Evolutionary conservation across 2,888 invertebrate genomes (phyloP).

Genomic region (Lysandra coridon): DNA sequence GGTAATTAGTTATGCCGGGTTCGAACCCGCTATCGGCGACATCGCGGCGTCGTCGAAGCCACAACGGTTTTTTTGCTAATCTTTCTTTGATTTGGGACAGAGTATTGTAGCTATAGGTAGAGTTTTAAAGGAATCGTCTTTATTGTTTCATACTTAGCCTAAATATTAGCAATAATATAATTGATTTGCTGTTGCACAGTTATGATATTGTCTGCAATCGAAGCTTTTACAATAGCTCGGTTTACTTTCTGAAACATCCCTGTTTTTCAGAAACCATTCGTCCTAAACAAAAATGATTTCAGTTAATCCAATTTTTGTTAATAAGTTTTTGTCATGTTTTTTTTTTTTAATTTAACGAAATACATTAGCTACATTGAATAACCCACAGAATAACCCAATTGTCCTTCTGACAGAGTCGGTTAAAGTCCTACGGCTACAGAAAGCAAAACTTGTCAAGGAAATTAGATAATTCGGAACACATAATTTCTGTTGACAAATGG

Average conservation of each 20-base stretch:
- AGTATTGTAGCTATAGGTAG: background rate
- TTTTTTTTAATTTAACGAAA: too few relatives aligned
- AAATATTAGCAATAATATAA: too few relatives aligned
- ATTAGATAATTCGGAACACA: background rate
- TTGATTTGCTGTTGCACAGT: too few relatives aligned
- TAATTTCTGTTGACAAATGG: background rate
- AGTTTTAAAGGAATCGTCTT: background rate
- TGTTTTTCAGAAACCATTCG: background rate
- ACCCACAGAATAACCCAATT: too few relatives aligned
- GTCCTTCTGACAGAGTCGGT: too few relatives aligned
- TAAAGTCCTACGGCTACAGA: background rate
- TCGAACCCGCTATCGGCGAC: constrained; percentile 63
- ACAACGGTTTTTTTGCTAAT: constrained; percentile 41
- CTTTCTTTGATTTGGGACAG: constrained; percentile 15
- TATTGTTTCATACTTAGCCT: background rate
- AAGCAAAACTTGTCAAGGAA: background rate
- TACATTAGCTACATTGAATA: too few relatives aligned
- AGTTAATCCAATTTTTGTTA: too few relatives aligned
- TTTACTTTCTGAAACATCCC: background rate
- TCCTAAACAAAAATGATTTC: too few relatives aligned
- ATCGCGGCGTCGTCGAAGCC: constrained; percentile 65
- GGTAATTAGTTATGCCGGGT: constrained; percentile 61
- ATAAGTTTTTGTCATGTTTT: too few relatives aligned
- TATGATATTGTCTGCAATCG: too few relatives aligned
- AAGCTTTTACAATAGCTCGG: too few relatives aligned